These are phyloP conservation scores for Agrenia bidenticulata DNA, from an alignment of 2,888 invertebrate species.

Conservation along the genomic window DNA sequence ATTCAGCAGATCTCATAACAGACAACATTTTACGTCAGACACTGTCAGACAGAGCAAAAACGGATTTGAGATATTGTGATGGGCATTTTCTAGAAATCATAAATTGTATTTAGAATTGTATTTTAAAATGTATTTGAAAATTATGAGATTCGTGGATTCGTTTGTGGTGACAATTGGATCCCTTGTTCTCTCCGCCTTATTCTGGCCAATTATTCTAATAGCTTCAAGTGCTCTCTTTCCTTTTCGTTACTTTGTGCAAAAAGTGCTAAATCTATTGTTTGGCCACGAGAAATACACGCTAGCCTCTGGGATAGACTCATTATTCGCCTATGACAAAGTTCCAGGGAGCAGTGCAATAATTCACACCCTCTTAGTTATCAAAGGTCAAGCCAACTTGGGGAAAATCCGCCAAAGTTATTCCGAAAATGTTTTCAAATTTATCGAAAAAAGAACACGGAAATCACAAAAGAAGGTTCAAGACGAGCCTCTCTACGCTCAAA, in stretches of 20 bases:
- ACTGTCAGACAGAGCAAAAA: too few species aligned
- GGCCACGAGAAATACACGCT: slow-evolving; percentile 24
- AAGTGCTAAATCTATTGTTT: slow-evolving; percentile 22
- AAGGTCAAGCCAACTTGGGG: slow-evolving; percentile 30
- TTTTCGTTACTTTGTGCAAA: slow-evolving; percentile 24
- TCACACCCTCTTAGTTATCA: slow-evolving; percentile 30
- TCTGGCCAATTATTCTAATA: slow-evolving; percentile 34
- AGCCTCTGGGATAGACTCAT: slow-evolving; percentile 27
- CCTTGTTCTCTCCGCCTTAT: slow-evolving; percentile 26
- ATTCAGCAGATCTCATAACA: too few species aligned
- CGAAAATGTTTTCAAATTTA: slow-evolving; percentile 23
- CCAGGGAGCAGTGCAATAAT: slow-evolving; percentile 34
- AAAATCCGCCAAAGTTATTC: slow-evolving; percentile 21
- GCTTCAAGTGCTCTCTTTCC: slow-evolving; percentile 19
- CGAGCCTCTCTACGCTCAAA: slow-evolving; percentile 19
- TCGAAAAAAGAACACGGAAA: slow-evolving; percentile 7
- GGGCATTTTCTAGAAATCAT: too few species aligned
- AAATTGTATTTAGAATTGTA: too few species aligned
- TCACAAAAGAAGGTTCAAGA: background rate
- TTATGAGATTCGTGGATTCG: too few species aligned
- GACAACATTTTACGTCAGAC: too few species aligned
- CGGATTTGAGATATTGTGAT: too few species aligned
- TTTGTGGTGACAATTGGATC: too few species aligned
- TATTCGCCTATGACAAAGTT: slow-evolving; percentile 30
- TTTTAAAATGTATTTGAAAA: too few species aligned